Evolutionary conservation across 2,888 invertebrate genomes (phyloP).

Genomic region (Deroplatys truncata): DNA sequence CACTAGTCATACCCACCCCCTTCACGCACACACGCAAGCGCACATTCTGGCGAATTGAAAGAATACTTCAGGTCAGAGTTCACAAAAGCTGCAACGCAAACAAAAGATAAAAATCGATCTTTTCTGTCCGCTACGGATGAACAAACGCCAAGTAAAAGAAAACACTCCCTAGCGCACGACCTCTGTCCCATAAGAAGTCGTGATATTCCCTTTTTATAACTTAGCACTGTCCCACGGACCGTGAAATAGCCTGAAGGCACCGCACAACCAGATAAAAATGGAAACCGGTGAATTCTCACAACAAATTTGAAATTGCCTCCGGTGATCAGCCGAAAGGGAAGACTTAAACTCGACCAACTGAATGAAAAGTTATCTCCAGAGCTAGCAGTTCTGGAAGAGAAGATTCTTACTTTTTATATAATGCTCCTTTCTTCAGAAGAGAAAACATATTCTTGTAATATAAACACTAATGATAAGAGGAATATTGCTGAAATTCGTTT

Average conservation of each 20-base stretch:
- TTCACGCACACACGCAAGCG: not conserved
- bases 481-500: too few species aligned
- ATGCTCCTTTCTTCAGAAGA: not conserved
- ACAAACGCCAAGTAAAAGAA: not conserved
- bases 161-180: not conserved
- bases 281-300: not conserved
- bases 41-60: not conserved
- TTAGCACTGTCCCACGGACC: not conserved
- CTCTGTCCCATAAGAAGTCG: too few species aligned
- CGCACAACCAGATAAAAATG: not conserved
- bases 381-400: not conserved
- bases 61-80: not conserved
- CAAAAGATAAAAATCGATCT: not conserved
- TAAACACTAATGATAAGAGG: too few species aligned
- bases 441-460: not conserved
- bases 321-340: not conserved
- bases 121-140: not conserved
- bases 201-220: not conserved
- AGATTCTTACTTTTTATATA: not conserved
- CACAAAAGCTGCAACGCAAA: not conserved
- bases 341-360: not conserved
- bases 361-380: not conserved
- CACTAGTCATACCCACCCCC: not conserved
- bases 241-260: not conserved
- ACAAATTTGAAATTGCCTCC: not conserved